Percentiles rank a stretch among this genome's conserved stretches.
Conservation (phyloP, 2,888 invertebrate genomes). For the Argynnis bischoffii region DNA sequence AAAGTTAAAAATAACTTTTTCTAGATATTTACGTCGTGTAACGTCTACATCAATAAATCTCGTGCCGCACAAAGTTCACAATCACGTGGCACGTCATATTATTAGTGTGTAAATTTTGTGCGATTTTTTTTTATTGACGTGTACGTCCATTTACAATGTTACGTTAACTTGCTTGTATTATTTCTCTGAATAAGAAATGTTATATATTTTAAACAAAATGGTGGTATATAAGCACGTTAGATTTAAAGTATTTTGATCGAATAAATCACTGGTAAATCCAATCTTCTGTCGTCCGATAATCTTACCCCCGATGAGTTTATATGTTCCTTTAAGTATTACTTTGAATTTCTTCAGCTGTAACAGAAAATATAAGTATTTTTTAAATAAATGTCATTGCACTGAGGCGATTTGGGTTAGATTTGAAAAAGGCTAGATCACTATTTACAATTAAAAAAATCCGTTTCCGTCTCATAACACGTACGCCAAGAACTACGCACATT, state of each 20-base stretch:
- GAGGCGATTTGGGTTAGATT: not conserved
- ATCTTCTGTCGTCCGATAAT: conserved; percentile 14
- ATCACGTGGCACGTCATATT: not conserved
- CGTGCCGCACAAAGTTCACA: not conserved
- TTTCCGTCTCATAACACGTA: no score
- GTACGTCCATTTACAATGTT: no score
- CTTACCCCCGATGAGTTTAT: conserved; percentile 3
- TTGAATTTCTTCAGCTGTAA: conserved; percentile 35
- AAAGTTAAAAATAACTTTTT: not conserved
- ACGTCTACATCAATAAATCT: not conserved
- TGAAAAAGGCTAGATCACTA: no score
- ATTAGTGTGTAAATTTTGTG: no score
- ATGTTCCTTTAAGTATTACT: conserved; percentile 26
- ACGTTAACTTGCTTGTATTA: not conserved
- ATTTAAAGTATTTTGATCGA: conserved; percentile 24
- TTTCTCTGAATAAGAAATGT: not conserved
- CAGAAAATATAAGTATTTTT: conserved; percentile 24
- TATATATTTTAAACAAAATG: conserved; percentile 11
- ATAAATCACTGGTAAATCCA: conserved; percentile 5
- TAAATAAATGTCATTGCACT: not conserved
- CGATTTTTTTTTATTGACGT: no score
- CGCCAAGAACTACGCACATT: no score
- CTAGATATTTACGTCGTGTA: conserved; percentile 2
- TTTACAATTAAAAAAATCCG: no score
- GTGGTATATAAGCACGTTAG: conserved; percentile 1